Evolutionary conservation across 2,888 invertebrate species (phyloP), one percentile per base, ranked within the genome.

Genomic region (Eristalinus aeneus): DNA sequence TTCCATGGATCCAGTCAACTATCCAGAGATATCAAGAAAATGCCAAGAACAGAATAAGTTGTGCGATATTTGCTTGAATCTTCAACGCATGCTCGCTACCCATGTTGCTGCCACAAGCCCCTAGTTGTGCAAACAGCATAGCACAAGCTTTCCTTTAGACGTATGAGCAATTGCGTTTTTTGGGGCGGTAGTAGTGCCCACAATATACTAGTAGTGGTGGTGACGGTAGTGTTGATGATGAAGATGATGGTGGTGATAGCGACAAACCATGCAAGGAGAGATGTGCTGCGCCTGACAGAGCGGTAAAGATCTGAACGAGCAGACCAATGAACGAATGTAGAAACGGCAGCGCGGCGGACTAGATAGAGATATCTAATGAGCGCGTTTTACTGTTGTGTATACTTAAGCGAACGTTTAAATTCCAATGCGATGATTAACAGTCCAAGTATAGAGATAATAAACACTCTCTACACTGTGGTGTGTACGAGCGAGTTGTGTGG

Each of bases 381-480:
- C 82, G 86, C 86, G 74, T 86, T 86, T 74, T 82, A 86, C 82
- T 77, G 86, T 82, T 82, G 82, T 86, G 77, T 86, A 86, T 86
- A 89, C 88, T 89, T 90, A 89, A 91, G 90, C 89, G 89, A 87
- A 91, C 78, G 82, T 82, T 86, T 86, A 90, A 91, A 90, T 90
- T 90, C 90, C 90, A 89, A 89, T 89, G 89, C 89, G 92, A 92
- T 92, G 92, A 92, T 92, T 92, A 92, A 92, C 90, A 90, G 90
- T 92, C 91, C 92, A 90, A 92, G 91, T 92, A 91, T 92, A 92
- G 92, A 73, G 82, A 86, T 81, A 85, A 82, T 81, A 82, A 77
- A 86, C 82, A 86, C 86, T 77, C 82, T 74, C 69, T 72, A 71
- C 61, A 76, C 58, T 67, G 71, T 68, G 58, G 23, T 65, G 76